A percentile compares a stretch with the other conserved stretches of the same genome.
Evolutionary conservation across 64 coral and sea anemone genomes (phyloP).

Genomic region (Anthopleura sola): DNA sequence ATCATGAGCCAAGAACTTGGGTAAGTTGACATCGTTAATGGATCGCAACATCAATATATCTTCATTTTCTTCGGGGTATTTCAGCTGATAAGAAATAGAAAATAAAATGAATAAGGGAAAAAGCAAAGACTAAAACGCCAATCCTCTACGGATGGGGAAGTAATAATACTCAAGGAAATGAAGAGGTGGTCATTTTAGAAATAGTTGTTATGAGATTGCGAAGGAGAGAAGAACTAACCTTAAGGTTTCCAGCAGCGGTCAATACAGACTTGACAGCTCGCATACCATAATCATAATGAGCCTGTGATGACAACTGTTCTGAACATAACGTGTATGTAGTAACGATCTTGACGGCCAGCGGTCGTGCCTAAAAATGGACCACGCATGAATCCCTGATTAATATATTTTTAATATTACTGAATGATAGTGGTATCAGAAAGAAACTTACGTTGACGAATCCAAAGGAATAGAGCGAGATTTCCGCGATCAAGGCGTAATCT

Average conservation of each 20-base stretch:
- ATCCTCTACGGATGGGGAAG: background rate
- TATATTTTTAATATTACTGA: background rate
- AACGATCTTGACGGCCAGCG: conserved; percentile 96
- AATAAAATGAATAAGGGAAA: background rate
- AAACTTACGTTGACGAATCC: conserved; percentile 96
- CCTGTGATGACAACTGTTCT: conserved; percentile 95
- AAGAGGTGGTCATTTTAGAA: no score
- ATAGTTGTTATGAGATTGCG: background rate
- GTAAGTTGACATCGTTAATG: conserved; percentile 97
- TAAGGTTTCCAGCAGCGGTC: conserved; percentile 94
- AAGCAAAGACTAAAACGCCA: background rate
- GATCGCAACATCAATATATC: conserved; percentile 96
- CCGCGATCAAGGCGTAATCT: conserved; percentile 96
- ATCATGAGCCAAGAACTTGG: conserved; percentile 96
- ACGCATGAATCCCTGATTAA: background rate
- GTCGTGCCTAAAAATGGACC: conserved; percentile 55
- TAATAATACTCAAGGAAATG: background rate
- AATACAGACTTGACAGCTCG: conserved; percentile 98
- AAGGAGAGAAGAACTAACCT: conserved; percentile 48
- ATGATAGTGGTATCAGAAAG: background rate
- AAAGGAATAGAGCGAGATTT: conserved; percentile 96
- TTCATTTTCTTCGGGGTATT: conserved; percentile 96
- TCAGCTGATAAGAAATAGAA: conserved; percentile 65
- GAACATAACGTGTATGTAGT: conserved; percentile 97
- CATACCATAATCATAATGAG: conserved; percentile 99